Conservation (phyloP, 2,113 vertebrate genomes). For the Sander vitreus region DNA sequence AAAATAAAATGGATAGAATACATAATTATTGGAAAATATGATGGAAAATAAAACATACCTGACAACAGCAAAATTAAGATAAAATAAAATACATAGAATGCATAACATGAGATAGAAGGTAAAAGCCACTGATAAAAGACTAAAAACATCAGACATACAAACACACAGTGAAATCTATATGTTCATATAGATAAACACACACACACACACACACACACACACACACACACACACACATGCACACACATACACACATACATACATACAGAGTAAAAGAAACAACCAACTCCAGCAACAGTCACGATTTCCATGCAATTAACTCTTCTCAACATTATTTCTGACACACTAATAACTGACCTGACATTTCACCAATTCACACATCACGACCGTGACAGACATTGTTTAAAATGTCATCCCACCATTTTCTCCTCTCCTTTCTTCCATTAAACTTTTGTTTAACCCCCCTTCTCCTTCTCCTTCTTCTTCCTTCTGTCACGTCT, state of each 20-base stretch:
- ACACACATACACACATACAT: not conserved
- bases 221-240: conserved; percentile 11
- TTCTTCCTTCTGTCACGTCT: conserved; percentile 31
- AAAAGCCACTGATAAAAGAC: no score
- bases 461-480: not conserved
- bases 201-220: not conserved
- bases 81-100: no score
- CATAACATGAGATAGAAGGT: no score
- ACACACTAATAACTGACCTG: conserved; percentile 61
- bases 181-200: conserved; percentile 11
- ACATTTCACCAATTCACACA: conserved; percentile 57
- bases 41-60: no score
- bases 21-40: no score
- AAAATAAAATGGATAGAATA: no score
- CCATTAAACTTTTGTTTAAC: conserved; percentile 40
- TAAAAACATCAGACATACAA: conserved; percentile 26
- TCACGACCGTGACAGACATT: conserved; percentile 67
- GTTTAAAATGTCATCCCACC: conserved; percentile 64
- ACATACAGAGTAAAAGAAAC: not conserved
- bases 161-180: conserved; percentile 9
- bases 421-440: conserved; percentile 76
- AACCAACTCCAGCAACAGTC: not conserved
- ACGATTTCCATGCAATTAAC: conserved; percentile 52
- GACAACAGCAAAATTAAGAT: no score
- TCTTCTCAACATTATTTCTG: conserved; percentile 39